Evolutionary conservation across 1,140 invertebrate genomes (phyloP).

Genomic region (Saccostrea cuccullata): DNA sequence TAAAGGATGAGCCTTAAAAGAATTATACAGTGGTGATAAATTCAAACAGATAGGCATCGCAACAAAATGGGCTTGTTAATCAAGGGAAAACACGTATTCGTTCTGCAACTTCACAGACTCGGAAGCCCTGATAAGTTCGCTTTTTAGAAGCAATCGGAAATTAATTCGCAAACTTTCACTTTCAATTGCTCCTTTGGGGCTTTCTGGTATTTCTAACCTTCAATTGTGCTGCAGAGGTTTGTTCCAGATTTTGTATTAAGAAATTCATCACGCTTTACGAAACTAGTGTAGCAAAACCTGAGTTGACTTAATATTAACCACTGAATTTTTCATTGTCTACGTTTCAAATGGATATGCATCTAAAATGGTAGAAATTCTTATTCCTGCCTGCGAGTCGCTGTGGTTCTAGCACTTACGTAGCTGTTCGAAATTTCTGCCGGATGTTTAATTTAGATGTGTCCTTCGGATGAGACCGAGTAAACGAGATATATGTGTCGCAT

Average conservation of each 20-base stretch:
- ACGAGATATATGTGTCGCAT: no score
- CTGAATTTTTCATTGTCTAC: no score
- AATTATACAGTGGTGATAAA: not conserved
- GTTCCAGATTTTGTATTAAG: not conserved
- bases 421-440: no score
- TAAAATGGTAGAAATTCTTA: no score
- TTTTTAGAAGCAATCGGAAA: conserved; percentile 31
- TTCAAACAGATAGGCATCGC: not conserved
- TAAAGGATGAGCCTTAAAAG: not conserved
- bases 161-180: conserved; percentile 15
- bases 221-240: not conserved
- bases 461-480: no score
- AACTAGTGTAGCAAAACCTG: no score
- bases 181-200: not conserved
- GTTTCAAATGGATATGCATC: no score
- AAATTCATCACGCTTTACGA: not conserved
- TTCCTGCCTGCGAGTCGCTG: no score
- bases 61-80: conserved; percentile 18
- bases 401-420: no score
- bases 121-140: not conserved
- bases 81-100: not conserved
- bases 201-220: not conserved
- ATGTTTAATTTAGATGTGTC: no score
- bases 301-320: no score
- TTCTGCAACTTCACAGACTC: not conserved